A percentile compares a stretch with the other conserved stretches of the same genome.
phyloP scores from a whole-genome alignment of 2,797 vertebrate species.

The Myotis myotis region DNA sequence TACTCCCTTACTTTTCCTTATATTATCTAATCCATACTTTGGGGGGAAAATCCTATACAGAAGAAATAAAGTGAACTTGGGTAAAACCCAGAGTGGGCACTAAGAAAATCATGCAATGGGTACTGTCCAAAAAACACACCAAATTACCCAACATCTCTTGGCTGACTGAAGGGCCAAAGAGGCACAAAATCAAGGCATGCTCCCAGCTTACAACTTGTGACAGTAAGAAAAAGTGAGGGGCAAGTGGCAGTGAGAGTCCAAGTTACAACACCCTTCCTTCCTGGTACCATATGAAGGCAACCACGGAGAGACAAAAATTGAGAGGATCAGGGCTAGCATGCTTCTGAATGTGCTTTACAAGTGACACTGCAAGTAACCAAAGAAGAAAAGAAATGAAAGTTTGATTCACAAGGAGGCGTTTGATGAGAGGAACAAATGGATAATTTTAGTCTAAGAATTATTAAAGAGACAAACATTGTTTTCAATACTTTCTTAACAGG shows the following conservation, averaged over 20 bases:
- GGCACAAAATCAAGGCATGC: not conserved
- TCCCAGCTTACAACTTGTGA: not conserved
- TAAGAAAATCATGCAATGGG: not conserved
- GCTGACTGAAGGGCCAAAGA: not conserved
- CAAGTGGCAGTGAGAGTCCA: not conserved
- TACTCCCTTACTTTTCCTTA: not conserved
- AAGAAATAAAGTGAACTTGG: not conserved
- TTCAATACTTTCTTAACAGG: constrained; percentile 10
- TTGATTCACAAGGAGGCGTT: not conserved
- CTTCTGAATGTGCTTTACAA: not conserved
- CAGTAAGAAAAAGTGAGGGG: not conserved
- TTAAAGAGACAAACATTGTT: constrained; percentile 6
- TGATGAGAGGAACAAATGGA: not conserved
- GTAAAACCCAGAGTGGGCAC: not conserved
- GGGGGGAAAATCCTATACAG: not conserved
- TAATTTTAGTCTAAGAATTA: constrained; percentile 25
- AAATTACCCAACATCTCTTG: not conserved
- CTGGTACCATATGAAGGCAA: not conserved
- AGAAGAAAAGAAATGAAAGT: constrained; percentile 22
- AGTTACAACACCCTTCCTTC: not conserved
- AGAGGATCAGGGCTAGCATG: not conserved
- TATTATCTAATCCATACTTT: not conserved
- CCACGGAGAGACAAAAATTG: not conserved
- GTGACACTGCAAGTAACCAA: not conserved
- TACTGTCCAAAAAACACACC: not conserved